Conservation (phyloP, 2,113 vertebrate genomes). For the Malaclemys terrapin region DNA sequence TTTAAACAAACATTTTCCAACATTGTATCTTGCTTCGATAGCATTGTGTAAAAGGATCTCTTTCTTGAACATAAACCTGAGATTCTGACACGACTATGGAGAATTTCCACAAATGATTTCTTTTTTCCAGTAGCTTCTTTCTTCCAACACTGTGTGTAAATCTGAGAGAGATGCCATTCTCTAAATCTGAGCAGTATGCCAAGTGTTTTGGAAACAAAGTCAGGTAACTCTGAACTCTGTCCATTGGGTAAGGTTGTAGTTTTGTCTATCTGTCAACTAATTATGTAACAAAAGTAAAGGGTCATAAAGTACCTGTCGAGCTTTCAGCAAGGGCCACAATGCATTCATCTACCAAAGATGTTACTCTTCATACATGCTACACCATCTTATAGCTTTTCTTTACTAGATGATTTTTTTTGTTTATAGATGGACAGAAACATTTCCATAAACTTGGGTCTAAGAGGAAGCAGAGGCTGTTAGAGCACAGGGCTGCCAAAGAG, state of each 20-base stretch:
- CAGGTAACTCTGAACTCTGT: background rate
- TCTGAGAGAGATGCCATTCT: background rate
- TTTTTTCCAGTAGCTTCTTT: background rate
- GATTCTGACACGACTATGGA: background rate
- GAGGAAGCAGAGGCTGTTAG: background rate
- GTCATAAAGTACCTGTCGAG: background rate
- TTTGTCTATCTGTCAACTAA: accelerated
- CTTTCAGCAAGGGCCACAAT: background rate
- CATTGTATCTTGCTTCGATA: background rate
- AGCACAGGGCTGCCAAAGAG: background rate
- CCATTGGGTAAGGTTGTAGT: background rate
- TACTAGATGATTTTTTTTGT: background rate
- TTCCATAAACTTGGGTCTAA: background rate
- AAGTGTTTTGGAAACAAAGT: background rate
- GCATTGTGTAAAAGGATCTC: accelerated
- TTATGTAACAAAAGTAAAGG: background rate
- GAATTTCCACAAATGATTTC: background rate
- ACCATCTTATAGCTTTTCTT: background rate
- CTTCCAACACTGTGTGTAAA: background rate
- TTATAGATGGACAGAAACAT: background rate
- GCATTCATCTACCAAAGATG: background rate
- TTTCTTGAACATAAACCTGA: background rate
- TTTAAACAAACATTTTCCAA: constrained; percentile 15
- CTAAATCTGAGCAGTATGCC: background rate
- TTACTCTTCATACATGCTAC: background rate